Evolutionary conservation across 2,113 vertebrate species (phyloP).

Genomic region (Chinchilla lanigera): DNA sequence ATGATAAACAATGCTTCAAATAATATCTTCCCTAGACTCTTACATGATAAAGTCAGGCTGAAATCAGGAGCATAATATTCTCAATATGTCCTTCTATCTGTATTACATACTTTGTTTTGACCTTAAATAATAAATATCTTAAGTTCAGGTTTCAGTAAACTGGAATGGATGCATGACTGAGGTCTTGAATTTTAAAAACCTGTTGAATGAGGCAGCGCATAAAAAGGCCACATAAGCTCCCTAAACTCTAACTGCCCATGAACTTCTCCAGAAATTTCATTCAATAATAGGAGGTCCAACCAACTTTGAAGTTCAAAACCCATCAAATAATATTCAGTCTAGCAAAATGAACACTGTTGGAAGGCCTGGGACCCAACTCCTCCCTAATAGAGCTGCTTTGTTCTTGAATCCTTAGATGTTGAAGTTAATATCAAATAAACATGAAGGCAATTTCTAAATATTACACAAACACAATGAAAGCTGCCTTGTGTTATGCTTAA

Average conservation of each 20-base stretch:
- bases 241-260: neutral
- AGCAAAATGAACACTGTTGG: neutral
- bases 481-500: neutral
- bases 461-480: neutral
- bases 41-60: neutral
- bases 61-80: neutral
- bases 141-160: neutral
- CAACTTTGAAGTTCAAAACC: conserved; percentile 25
- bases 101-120: neutral
- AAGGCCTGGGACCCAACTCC: neutral
- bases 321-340: neutral
- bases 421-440: conserved; percentile 4
- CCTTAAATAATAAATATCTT: neutral
- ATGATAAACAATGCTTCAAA: neutral
- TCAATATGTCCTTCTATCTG: neutral
- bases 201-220: neutral
- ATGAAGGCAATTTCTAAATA: neutral
- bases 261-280: neutral
- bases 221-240: neutral
- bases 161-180: neutral
- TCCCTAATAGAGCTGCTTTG: neutral
- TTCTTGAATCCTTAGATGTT: neutral
- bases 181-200: neutral
- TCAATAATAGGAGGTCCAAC: neutral
- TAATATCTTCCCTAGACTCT: neutral